Evolutionary conservation across 2,888 invertebrate species (phyloP), one percentile per base, ranked within the genome.

Genomic region (Actias luna): DNA sequence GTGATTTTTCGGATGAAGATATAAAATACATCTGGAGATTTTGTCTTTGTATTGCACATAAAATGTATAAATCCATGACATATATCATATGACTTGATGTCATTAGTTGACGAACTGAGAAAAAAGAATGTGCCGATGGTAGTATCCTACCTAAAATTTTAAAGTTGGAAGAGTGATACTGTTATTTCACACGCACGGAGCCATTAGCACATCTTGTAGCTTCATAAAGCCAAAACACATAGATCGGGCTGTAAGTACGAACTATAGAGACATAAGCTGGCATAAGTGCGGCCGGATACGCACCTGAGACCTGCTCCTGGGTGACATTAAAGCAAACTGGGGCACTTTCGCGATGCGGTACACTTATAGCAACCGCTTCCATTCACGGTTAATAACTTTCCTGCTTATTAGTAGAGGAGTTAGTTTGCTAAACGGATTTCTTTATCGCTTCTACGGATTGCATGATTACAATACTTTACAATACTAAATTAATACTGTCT

Each of bases 271-370:
- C 16, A 29, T 55, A 55, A 55, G 55, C 55, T 29, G 31, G 18
- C 33, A n/a, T 62, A 62, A 62, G 61, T 62, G 42, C 58, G 61
- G 61, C 31, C 18, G 57, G 12, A 55, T 29, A 22, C 27, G 42
- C 61, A 62, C 58, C 61, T 62, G 61, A 57, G 61, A 42, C 61
- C 39, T n/a, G 18, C 31, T 27, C 31, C 55, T 16, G 29, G 55
- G 27, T 29, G 29, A 55, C 55, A 55, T 55, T 29, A 55, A 55
- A n/a, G 55, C 29, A 8, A 55, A 55, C 55, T 55, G 29, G 55
- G 55, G n/a, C 55, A 55, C 55, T 55, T 55, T 12, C 55, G 29
- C 27, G 27, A 55, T 55, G 29, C n/a, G 55, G 29, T 55, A 29
- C 16, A 55, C 55, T 29, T 55, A 29, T n/a, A 16, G 29, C 29